phyloP scores from a whole-genome alignment of 2,113 vertebrate genomes.

The Calidris pygmaea region DNA sequence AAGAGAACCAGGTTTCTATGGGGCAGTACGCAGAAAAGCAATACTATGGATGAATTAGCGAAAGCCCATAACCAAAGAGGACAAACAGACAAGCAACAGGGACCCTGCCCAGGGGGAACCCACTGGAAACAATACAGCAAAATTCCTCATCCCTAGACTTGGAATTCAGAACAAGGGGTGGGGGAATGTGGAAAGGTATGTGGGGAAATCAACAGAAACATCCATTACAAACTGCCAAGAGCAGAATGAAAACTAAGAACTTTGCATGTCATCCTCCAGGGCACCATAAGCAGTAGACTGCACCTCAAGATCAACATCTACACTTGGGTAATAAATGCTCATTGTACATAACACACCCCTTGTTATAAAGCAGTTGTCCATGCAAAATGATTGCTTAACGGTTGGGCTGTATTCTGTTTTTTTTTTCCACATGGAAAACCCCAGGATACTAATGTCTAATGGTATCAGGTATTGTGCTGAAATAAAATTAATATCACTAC shows the following conservation, averaged over 20 bases:
- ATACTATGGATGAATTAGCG: not conserved
- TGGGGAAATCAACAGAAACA: not conserved
- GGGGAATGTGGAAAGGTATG: no score
- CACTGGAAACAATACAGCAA: not conserved
- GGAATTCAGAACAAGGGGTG: not conserved
- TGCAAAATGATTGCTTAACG: not conserved
- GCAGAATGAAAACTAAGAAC: not conserved
- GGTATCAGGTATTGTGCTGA: not conserved
- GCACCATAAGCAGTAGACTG: not conserved
- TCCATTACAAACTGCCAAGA: not conserved
- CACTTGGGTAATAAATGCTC: not conserved
- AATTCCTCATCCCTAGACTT: not conserved
- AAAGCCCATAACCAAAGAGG: not conserved
- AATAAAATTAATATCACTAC: not conserved
- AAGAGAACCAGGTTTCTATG: not conserved
- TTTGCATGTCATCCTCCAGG: fast-evolving
- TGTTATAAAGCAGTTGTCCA: not conserved
- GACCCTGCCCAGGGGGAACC: not conserved
- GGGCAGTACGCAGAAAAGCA: not conserved
- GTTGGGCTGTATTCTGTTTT: not conserved
- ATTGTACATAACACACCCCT: fast-evolving
- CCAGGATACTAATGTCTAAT: not conserved
- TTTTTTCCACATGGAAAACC: not conserved
- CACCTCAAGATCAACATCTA: not conserved
- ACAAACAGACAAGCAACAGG: not conserved